phyloP scores from a whole-genome alignment of 1,140 invertebrate genomes.

The Dendroctonus valens region DNA sequence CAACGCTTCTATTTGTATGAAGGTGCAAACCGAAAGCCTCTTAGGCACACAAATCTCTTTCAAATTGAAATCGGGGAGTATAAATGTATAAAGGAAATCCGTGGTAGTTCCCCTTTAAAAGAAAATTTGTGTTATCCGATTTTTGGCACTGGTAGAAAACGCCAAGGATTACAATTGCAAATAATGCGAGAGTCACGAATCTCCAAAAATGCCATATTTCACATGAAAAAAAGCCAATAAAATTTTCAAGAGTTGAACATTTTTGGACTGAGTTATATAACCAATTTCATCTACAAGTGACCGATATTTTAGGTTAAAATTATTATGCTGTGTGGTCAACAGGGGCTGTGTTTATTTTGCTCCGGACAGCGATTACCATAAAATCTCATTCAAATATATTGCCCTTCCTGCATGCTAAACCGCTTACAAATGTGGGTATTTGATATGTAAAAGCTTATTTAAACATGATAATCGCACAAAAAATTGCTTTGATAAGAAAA shows the following conservation, averaged over 20 bases:
- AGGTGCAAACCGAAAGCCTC: slow-evolving; percentile 18
- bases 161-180: neutral
- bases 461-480: neutral
- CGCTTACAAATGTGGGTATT: neutral
- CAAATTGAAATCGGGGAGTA: slow-evolving; percentile 20
- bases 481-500: neutral
- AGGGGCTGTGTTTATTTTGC: neutral
- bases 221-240: too few species aligned
- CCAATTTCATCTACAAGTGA: neutral
- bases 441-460: slow-evolving; percentile 8
- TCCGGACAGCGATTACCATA: slow-evolving; percentile 1
- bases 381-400: slow-evolving; percentile 5
- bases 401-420: neutral
- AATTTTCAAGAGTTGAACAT: too few species aligned
- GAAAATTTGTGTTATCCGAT: too few species aligned
- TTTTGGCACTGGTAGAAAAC: too few species aligned
- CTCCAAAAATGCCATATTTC: too few species aligned
- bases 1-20: neutral
- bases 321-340: too few species aligned
- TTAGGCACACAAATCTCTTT: slow-evolving; percentile 19
- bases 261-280: neutral
- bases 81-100: slow-evolving; percentile 10
- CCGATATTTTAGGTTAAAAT: neutral
- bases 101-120: slow-evolving; percentile 2
- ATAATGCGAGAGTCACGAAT: neutral